phyloP scores from a whole-genome alignment of 2,113 vertebrate species.

The Leptobrachium leishanense region DNA sequence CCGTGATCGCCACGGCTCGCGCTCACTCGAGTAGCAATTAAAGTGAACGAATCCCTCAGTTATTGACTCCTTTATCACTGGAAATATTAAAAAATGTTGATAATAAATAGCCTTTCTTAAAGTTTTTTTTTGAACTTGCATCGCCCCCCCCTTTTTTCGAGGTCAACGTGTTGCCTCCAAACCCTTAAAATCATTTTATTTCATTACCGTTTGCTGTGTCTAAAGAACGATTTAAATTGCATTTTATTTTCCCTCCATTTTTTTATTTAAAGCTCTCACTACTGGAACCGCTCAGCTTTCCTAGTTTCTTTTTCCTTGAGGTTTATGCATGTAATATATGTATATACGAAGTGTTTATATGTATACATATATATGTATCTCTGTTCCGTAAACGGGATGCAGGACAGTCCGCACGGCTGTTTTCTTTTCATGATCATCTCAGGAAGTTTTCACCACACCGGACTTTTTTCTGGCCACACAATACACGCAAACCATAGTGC shows the following conservation, averaged over 20 bases:
- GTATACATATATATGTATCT: neutral
- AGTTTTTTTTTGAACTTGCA: conserved; percentile 64
- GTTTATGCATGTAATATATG: conserved; percentile 47
- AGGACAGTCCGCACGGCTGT: conserved; percentile 64
- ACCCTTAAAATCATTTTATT: conserved; percentile 62
- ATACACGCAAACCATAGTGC: conserved; percentile 66
- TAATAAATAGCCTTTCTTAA: conserved; percentile 77
- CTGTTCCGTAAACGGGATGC: conserved; percentile 56
- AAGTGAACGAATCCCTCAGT: neutral
- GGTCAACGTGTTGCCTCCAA: conserved; percentile 62
- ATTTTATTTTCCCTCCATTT: conserved; percentile 54
- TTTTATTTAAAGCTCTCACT: conserved; percentile 69
- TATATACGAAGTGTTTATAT: too few species aligned
- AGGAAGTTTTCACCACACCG: conserved; percentile 74
- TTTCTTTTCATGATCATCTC: conserved; percentile 73
- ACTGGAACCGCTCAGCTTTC: conserved; percentile 73
- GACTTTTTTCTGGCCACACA: conserved; percentile 56
- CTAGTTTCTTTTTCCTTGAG: conserved; percentile 58
- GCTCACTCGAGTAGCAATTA: neutral
- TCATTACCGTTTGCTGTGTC: conserved; percentile 79
- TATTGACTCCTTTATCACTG: conserved; percentile 9
- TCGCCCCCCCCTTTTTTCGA: conserved; percentile 47
- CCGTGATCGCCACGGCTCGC: too few species aligned
- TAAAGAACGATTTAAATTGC: conserved; percentile 73
- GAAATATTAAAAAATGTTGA: conserved; percentile 68